phyloP scores from a whole-genome alignment of 2,113 vertebrate species.

The Phycodurus eques region DNA sequence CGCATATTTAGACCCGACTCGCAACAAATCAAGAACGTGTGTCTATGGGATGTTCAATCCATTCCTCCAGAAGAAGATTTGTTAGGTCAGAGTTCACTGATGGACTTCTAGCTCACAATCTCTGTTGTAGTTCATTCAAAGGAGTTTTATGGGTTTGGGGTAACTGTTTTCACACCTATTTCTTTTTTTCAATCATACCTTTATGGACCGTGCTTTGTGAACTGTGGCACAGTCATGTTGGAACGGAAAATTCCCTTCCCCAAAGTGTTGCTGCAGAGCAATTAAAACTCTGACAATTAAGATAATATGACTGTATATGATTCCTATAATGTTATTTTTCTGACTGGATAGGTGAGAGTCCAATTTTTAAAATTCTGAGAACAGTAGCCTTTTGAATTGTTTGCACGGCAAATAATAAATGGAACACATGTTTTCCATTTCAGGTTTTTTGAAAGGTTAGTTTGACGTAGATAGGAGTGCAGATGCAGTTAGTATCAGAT shows the following conservation, averaged over 20 bases:
- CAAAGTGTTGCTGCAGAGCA: background rate
- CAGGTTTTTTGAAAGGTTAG: constrained; percentile 56
- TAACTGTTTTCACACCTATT: background rate
- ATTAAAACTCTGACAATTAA: too few species aligned
- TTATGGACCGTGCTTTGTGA: background rate
- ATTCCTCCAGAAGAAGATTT: too few species aligned
- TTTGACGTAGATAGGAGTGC: constrained; percentile 66
- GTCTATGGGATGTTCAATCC: background rate
- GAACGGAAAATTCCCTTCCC: background rate
- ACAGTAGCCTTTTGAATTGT: constrained; percentile 46
- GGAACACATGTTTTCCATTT: constrained; percentile 69
- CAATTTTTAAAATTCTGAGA: constrained; percentile 11
- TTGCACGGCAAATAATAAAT: constrained; percentile 41
- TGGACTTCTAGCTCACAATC: background rate
- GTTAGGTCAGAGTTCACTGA: background rate
- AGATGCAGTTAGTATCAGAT: constrained; percentile 68
- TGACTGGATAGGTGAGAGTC: background rate
- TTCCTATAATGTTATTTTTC: background rate
- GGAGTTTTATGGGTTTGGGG: background rate
- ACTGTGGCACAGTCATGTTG: background rate
- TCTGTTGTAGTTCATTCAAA: background rate
- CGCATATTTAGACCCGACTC: background rate
- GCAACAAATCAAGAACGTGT: background rate
- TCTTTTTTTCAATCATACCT: background rate
- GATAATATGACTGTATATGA: background rate